Percentiles rank a stretch among this genome's conserved stretches.
These are phyloP conservation scores for Chitala chitala DNA, from an alignment of 2,113 vertebrate genomes.

Conservation along the genomic window DNA sequence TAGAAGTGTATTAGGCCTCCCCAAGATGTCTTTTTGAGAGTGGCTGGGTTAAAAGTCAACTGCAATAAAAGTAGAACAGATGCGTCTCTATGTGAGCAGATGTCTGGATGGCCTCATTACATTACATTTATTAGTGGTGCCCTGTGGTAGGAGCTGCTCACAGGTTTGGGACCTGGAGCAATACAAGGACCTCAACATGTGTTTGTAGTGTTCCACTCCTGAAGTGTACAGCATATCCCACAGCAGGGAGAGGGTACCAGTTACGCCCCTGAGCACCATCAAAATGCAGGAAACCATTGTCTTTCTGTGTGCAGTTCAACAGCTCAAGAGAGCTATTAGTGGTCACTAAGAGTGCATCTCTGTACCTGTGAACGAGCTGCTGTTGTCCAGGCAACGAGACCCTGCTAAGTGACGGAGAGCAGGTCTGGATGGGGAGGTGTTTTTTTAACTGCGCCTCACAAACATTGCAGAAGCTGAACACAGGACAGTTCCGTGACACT, in stretches of 20 bases:
- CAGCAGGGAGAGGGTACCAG: background rate
- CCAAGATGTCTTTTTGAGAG: too few species aligned
- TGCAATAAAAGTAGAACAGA: background rate
- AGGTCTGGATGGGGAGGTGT: background rate
- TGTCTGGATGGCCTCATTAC: background rate
- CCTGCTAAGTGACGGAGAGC: background rate
- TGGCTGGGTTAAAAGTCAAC: background rate
- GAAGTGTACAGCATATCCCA: background rate
- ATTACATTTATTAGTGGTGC: background rate
- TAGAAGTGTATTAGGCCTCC: too few species aligned
- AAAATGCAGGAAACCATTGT: background rate
- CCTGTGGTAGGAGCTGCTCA: too few species aligned
- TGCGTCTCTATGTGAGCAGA: background rate
- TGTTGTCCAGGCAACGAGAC: conserved; percentile 16
- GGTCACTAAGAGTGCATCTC: background rate
- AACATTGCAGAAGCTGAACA: too few species aligned
- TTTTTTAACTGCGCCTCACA: background rate
- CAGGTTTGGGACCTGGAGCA: background rate
- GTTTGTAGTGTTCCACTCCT: background rate
- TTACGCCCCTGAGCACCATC: background rate
- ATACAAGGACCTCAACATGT: background rate
- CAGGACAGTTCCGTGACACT: too few species aligned
- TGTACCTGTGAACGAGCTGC: background rate
- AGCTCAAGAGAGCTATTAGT: background rate
- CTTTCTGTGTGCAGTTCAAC: background rate